Percentiles rank a stretch among this genome's conserved stretches.
phyloP scores from a whole-genome alignment of 2,888 invertebrate genomes.

The Ormyrus rosae region DNA sequence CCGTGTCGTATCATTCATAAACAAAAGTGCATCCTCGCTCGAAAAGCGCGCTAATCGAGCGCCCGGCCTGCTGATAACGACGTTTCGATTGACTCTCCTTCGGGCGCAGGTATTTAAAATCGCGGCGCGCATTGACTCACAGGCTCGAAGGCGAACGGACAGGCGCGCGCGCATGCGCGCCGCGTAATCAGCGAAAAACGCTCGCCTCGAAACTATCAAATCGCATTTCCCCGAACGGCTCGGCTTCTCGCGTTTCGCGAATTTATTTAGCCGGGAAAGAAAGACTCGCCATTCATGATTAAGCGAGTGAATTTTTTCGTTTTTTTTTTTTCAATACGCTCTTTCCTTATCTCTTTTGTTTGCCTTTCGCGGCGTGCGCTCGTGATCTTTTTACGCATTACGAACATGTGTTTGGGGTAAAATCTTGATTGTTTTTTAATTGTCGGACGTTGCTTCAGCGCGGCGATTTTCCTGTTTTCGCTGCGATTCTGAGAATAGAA shows the following conservation, averaged over 20 bases:
- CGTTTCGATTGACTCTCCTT: too few species aligned
- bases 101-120: too few species aligned
- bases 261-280: slow-evolving; percentile 30
- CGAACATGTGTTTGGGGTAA: neutral
- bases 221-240: slow-evolving; percentile 38
- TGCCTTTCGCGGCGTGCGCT: neutral
- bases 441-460: too few species aligned
- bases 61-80: too few species aligned
- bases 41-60: too few species aligned
- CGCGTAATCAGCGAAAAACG: slow-evolving; percentile 50
- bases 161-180: neutral
- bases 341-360: neutral
- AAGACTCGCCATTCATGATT: neutral
- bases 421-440: too few species aligned
- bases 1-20: too few species aligned
- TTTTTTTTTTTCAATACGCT: neutral
- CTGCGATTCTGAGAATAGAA: too few species aligned
- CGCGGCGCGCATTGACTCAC: neutral
- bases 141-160: slow-evolving; percentile 35
- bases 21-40: too few species aligned
- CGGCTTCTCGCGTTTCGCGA: slow-evolving; percentile 31
- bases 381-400: neutral
- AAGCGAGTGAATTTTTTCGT: neutral
- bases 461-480: too few species aligned
- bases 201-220: slow-evolving; percentile 44